Evolutionary conservation across 1,140 invertebrate genomes (phyloP).

Genomic region (Trissolcus basalis): DNA sequence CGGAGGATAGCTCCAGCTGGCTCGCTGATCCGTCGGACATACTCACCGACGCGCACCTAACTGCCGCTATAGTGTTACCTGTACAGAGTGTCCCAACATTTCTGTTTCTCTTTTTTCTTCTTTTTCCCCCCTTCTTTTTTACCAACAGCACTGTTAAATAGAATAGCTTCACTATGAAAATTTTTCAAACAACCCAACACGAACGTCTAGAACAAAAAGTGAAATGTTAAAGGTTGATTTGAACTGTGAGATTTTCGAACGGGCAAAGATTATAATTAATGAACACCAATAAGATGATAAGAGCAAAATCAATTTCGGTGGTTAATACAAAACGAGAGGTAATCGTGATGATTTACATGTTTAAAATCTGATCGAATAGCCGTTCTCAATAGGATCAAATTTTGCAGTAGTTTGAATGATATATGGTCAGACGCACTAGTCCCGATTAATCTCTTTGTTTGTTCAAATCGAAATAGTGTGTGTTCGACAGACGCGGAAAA

Average conservation of each 20-base stretch:
- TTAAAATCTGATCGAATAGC: constrained; percentile 14
- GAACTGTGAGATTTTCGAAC: no score
- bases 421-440: constrained; percentile 14
- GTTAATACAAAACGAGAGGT: constrained; percentile 14
- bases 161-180: constrained; percentile 24
- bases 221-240: no score
- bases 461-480: neutral
- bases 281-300: neutral
- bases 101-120: constrained; percentile 49
- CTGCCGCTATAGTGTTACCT: constrained; percentile 59
- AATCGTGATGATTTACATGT: constrained; percentile 7
- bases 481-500: neutral
- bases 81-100: constrained; percentile 58
- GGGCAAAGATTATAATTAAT: neutral
- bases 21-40: constrained; percentile 64
- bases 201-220: constrained; percentile 2
- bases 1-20: constrained; percentile 65
- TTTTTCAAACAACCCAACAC: constrained; percentile 35
- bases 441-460: neutral
- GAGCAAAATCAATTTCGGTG: constrained; percentile 5
- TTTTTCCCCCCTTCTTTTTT: constrained; percentile 20
- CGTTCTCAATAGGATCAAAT: constrained; percentile 8
- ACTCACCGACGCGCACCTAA: constrained; percentile 61
- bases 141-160: constrained; percentile 51
- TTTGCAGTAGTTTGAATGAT: constrained; percentile 15